phyloP scores from a whole-genome alignment of 2,888 invertebrate genomes.

The Conops quadrifasciatus region DNA sequence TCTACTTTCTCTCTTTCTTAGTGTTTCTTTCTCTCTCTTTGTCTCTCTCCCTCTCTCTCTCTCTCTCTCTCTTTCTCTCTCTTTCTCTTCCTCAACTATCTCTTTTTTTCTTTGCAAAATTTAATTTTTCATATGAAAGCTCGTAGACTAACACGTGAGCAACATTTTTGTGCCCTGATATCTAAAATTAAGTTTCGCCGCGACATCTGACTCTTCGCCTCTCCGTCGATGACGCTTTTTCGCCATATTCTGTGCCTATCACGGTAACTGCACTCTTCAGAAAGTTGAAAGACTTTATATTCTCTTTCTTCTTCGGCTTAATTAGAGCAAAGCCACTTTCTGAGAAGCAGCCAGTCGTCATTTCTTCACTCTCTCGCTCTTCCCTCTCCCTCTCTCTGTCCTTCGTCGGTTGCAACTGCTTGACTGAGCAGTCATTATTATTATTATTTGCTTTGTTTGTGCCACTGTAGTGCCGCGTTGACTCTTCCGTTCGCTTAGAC shows the following conservation, averaged over 20 bases:
- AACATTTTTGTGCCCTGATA: no score
- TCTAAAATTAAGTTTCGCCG: neutral
- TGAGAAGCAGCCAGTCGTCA: neutral
- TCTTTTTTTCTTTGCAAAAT: no score
- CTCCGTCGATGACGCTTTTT: neutral
- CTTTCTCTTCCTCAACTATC: neutral
- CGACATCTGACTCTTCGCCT: neutral
- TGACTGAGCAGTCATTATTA: constrained; percentile 9
- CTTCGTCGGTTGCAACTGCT: neutral
- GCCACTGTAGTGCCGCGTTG: neutral
- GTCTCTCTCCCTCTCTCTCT: neutral
- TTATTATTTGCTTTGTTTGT: constrained; percentile 18
- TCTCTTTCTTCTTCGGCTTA: neutral
- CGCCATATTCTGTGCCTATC: no score
- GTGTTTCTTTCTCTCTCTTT: constrained; percentile 8
- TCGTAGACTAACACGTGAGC: no score
- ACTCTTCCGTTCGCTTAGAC: constrained; percentile 24
- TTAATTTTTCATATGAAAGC: constrained; percentile 16
- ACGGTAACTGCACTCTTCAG: no score
- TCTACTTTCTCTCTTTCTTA: no score
- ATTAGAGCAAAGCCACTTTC: constrained; percentile 22
- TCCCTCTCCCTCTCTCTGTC: neutral
- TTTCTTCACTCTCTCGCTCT: neutral
- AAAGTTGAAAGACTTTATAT: no score
- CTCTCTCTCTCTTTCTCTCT: neutral